Evolutionary conservation across 2,888 invertebrate species (phyloP), one percentile per base, ranked within the genome.

Genomic region (Sinotaia quadrata): DNA sequence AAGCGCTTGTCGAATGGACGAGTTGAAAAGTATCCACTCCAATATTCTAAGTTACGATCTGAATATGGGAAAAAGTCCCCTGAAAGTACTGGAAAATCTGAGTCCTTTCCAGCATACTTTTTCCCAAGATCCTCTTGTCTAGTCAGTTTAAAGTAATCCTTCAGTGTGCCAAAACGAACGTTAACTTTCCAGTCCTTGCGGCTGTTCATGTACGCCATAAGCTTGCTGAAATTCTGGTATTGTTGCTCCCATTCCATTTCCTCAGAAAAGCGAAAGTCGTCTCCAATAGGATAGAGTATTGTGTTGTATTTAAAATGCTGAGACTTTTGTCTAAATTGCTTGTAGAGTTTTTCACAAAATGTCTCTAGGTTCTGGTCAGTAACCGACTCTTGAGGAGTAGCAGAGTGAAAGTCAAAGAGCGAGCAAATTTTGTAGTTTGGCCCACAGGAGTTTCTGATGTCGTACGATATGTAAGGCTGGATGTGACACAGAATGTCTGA

Each of bases 31-130:
- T 96, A 98, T 0, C 98, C 98, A 3, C 95, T 96, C 98, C 98
- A 98, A 87, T 98, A 98, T 0, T 96, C 96, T 52, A 77, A 74
- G 54, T 84, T 76, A 74, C 96, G 95, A 84, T 98, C 98, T 0
- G 96, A 95, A 88, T 98, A 98, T 0, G 97, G 97, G 86, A 96
- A 97, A 87, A 98, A 98, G 85, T 98, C 98, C 0, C 98, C 98
- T 79, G 93, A 93, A 5, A 98, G 88, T 0, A 93, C 93, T 0
- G 96, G 95, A 68, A 85, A 81, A 24, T 72, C 75, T 2, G 65
- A 63, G 10, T 58, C 37, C 29, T 71, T 67, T 10, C 63, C 56
- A 4, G 56, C 79, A 71, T 69, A 78, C 34, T 70, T 68, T 75
- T 80, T 95, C 89, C 63, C 60, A 21, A 33, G 71, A 41, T 78